A percentile compares a stretch with the other conserved stretches of the same genome.
These are phyloP conservation scores for Platerodrilus igneus DNA, from an alignment of 2,888 invertebrate species.

Conservation along the genomic window DNA sequence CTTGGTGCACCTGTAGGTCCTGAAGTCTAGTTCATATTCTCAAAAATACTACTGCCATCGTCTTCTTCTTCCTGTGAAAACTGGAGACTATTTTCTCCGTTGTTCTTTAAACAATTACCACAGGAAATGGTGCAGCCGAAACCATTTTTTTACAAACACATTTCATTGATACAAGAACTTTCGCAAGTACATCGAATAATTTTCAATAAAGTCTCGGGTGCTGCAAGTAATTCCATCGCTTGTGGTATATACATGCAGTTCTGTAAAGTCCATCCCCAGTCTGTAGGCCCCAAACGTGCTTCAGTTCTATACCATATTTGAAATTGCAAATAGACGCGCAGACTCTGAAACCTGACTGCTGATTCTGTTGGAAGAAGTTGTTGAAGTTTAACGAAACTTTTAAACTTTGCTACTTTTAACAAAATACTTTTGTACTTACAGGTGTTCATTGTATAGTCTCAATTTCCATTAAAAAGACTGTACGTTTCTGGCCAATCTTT, in stretches of 20 bases:
- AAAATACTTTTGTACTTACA: conserved; percentile 1
- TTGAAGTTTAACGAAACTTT: conserved; percentile 3
- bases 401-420: conserved; percentile 2
- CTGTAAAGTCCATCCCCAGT: conserved; percentile 3
- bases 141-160: conserved; percentile 1
- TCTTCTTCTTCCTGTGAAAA: conserved; percentile 2
- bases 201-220: background rate
- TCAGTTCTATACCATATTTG: conserved; percentile 1
- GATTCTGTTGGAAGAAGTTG: conserved; percentile 8
- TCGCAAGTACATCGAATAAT: conserved; percentile 2
- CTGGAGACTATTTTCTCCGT: conserved; percentile 5
- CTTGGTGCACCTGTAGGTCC: no score
- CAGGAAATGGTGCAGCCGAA: conserved; percentile 4
- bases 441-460: conserved; percentile 4
- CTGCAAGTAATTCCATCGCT: no score
- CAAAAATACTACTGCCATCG: no score
- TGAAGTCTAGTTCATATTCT: no score
- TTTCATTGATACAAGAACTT: conserved; percentile 2
- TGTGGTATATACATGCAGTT: background rate
- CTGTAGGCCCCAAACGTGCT: conserved; percentile 1
- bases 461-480: conserved; percentile 1
- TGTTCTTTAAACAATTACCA: conserved; percentile 2
- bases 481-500: background rate
- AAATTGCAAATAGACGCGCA: conserved; percentile 4
- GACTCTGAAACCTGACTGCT: conserved; percentile 6